A percentile compares a stretch with the other conserved stretches of the same genome.
phyloP scores from a whole-genome alignment of 2,888 invertebrate genomes.

The Ochropleura leucogaster region DNA sequence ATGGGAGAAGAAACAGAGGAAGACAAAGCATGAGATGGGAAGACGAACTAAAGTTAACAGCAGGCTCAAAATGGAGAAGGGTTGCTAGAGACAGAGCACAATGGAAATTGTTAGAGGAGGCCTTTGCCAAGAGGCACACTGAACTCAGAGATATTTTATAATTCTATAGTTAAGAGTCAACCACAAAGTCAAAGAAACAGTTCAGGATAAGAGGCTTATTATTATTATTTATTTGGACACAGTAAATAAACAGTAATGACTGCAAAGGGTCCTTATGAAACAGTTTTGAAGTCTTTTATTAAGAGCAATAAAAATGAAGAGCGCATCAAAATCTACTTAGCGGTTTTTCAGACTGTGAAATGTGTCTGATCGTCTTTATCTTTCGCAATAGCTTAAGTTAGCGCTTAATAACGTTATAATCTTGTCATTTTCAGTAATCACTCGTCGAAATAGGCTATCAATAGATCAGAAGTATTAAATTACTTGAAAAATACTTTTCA shows the following conservation, averaged over 20 bases:
- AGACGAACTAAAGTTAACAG: too few relatives aligned
- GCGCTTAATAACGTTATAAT: not conserved
- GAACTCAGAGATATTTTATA: too few relatives aligned
- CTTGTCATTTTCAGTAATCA: constrained; percentile 17
- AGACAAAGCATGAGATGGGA: too few relatives aligned
- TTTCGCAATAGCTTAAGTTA: constrained; percentile 4
- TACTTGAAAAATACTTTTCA: constrained; percentile 23
- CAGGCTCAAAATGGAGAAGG: too few relatives aligned
- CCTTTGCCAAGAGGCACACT: too few relatives aligned
- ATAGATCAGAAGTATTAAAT: constrained; percentile 22
- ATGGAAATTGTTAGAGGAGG: too few relatives aligned
- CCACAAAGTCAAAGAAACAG: too few relatives aligned
- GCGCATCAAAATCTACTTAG: constrained; percentile 51
- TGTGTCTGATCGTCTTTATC: not conserved
- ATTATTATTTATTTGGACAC: not conserved
- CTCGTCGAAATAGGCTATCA: not conserved
- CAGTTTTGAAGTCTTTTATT: constrained; percentile 20
- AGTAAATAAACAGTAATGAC: constrained; percentile 13
- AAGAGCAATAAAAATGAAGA: constrained; percentile 33
- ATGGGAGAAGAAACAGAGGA: too few relatives aligned
- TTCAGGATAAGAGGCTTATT: too few relatives aligned
- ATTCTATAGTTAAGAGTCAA: too few relatives aligned
- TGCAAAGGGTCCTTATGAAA: constrained; percentile 13
- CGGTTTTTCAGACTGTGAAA: constrained; percentile 23
- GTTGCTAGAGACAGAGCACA: too few relatives aligned